Evolutionary conservation across 1,140 invertebrate genomes (phyloP).

Genomic region (Sitophilus oryzae): DNA sequence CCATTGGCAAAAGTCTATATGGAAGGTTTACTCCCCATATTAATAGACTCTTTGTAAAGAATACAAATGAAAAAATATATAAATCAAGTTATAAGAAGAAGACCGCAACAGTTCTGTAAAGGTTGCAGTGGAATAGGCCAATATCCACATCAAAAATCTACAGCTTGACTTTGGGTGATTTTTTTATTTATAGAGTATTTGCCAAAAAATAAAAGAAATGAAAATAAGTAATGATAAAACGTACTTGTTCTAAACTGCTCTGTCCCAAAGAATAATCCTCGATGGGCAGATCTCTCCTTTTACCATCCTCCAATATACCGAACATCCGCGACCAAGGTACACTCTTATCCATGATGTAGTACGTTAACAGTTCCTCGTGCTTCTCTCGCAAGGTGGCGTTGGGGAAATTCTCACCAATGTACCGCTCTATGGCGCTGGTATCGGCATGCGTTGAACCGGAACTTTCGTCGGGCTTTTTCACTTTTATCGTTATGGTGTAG

Average conservation of each 20-base stretch:
- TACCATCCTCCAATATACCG: conserved; percentile 62
- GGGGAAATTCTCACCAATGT: conserved; percentile 45
- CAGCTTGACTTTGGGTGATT: no score
- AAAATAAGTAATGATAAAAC: no score
- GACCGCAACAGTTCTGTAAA: no score
- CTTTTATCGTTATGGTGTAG: conserved; percentile 44
- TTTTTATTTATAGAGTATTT: no score
- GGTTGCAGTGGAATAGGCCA: no score
- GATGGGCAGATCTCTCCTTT: conserved; percentile 52
- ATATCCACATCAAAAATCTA: no score
- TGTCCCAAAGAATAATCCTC: conserved; percentile 82
- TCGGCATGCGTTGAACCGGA: conserved; percentile 1
- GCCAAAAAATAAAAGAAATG: no score
- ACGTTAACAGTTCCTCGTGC: conserved; percentile 69
- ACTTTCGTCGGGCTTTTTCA: conserved; percentile 31
- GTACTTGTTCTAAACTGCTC: conserved; percentile 75
- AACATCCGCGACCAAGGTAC: conserved; percentile 68
- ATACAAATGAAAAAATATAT: conserved; percentile 7
- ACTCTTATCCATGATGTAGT: conserved; percentile 56
- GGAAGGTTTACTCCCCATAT: no score
- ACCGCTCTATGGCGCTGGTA: conserved; percentile 41
- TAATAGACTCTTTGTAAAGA: conserved; percentile 1
- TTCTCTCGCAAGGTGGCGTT: conserved; percentile 55
- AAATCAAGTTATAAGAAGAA: neutral
- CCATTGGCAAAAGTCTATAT: no score